Evolutionary conservation across 2,797 vertebrate species (phyloP).

Genomic region (Fratercula arctica): DNA sequence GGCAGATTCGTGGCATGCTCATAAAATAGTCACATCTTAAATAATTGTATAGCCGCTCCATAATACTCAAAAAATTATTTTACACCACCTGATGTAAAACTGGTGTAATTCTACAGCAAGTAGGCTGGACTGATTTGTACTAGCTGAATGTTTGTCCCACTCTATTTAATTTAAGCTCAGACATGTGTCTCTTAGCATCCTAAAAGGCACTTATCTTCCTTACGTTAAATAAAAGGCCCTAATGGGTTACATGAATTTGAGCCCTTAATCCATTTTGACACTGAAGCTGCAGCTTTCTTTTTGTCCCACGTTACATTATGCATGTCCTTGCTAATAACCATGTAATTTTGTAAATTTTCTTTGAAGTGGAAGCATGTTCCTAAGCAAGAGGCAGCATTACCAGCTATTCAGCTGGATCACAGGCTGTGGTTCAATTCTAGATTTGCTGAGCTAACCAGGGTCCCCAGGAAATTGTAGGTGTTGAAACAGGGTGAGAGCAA

Average conservation of each 20-base stretch:
- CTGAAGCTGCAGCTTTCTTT: not conserved
- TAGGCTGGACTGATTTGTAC: not conserved
- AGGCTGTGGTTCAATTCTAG: not conserved
- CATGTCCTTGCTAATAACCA: not conserved
- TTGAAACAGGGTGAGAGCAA: not conserved
- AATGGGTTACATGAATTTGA: not conserved
- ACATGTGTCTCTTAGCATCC: not conserved
- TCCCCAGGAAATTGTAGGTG: not conserved
- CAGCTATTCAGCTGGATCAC: not conserved
- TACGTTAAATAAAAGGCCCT: slow-evolving; percentile 19
- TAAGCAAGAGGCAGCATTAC: not conserved
- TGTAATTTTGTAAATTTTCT: slow-evolving; percentile 8
- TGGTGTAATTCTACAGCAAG: not conserved
- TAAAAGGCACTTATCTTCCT: slow-evolving; percentile 21
- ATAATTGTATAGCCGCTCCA: not conserved
- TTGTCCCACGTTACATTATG: not conserved
- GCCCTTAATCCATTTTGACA: slow-evolving; percentile 22
- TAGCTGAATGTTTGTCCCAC: not conserved
- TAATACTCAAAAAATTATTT: not conserved
- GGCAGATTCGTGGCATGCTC: not conserved
- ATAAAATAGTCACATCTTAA: not conserved
- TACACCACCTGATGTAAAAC: not conserved
- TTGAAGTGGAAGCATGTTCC: slow-evolving; percentile 12
- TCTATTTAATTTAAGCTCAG: not conserved
- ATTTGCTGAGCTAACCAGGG: not conserved